Evolutionary conservation across 2,113 vertebrate species (phyloP), one percentile per base, ranked within the genome.

Genomic region (Cynocephalus volans): DNA sequence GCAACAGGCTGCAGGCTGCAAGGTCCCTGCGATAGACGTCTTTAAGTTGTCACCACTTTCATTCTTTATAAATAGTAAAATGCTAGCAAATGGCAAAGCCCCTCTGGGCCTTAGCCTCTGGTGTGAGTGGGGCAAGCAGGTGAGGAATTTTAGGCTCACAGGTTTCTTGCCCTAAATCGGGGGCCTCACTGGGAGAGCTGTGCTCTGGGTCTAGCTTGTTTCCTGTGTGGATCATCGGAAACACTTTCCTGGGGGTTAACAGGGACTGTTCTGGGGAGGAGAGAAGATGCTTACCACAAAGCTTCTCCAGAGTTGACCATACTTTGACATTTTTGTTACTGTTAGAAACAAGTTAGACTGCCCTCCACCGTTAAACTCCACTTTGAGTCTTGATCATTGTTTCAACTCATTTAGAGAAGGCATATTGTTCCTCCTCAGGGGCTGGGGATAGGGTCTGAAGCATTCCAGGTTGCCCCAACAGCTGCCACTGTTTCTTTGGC

Each of bases 1-100:
- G 58, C 50, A 50, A 82, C 70, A 36, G 79, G n/a, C 62, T 31
- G 73, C 84, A 87, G 79, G 26, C 86, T 48, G 81, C 1, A 89
- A 88, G 73, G 88, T 89, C 36, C 88, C 69, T 23, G 64, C 0
- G 0, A 28, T 90, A 26, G 58, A 36, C 52, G 14, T 65, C 93
- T 87, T 76, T 31, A 36, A 31, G 73, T 84, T 96, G 97, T 97
- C 95, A 92, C 91, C 82, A 85, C 93, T 80, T 18, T 70, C 21
- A 2, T 89, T 79, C 67, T 89, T 76, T 89, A 96, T 28, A 96
- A 93, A 93, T 48, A 56, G 45, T 41, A 91, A 95, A 93, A 79
- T 3, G 2, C 62, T 45, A 64, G 52, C 93, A 79, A 72, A 79
- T 65, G 4, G 8, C 81, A n/a, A 62, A 62, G 75, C 8, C 60